Conservation (phyloP, 2,888 invertebrate species). For the Hyposoter dolosus region DNA sequence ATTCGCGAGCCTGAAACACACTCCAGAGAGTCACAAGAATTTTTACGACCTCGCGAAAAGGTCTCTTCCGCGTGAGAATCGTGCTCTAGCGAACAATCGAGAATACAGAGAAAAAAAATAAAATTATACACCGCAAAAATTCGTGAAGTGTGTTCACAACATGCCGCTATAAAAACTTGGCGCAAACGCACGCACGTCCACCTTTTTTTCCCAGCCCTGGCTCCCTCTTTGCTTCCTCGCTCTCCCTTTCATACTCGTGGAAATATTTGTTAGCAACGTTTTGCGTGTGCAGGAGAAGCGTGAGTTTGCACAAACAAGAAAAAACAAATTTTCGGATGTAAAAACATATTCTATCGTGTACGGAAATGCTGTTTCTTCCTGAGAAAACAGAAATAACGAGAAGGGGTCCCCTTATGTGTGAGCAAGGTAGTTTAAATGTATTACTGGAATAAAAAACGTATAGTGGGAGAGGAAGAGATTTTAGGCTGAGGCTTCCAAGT, state of each 20-base stretch:
- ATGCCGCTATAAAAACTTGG: not conserved
- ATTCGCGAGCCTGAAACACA: conserved; percentile 7
- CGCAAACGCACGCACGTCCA: conserved; percentile 6
- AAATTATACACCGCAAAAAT: conserved; percentile 25
- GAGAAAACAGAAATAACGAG: conserved; percentile 43
- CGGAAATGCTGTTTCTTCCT: conserved; percentile 14
- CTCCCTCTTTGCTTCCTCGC: not conserved
- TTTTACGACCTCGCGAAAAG: conserved; percentile 32
- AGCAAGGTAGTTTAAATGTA: conserved; percentile 16
- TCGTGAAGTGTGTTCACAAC: conserved; percentile 23
- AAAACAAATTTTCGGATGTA: conserved; percentile 23
- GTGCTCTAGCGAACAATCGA: conserved; percentile 31
- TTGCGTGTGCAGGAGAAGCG: not conserved
- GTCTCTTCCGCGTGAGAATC: conserved; percentile 23
- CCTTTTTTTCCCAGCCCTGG: not conserved
- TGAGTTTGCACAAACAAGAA: conserved; percentile 11
- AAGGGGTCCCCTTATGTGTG: not conserved
- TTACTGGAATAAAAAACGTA: conserved; percentile 11
- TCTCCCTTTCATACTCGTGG: not conserved
- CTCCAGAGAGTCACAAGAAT: conserved; percentile 43
- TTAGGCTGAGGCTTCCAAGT: conserved; percentile 28
- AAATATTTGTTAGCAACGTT: conserved; percentile 27
- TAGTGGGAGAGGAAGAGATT: not conserved
- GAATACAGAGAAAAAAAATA: conserved; percentile 12
- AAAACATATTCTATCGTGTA: conserved; percentile 10